Evolutionary conservation across 2,113 vertebrate genomes (phyloP).

Genomic region (Nipponia nippon): DNA sequence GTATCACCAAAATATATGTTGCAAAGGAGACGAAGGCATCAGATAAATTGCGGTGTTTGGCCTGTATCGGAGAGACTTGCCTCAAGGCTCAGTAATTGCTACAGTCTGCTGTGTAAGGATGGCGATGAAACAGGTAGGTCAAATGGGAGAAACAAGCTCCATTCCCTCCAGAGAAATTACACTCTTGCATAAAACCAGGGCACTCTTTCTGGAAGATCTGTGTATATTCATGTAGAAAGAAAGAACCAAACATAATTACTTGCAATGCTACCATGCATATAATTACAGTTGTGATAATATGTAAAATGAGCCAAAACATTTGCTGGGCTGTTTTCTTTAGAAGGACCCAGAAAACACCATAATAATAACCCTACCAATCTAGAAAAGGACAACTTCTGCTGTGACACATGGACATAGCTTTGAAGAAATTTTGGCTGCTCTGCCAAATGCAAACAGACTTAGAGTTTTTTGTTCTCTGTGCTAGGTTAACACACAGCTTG

Average conservation of each 20-base stretch:
- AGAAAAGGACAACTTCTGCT: background rate
- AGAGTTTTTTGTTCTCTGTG: background rate
- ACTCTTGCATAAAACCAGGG: constrained; percentile 63
- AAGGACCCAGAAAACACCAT: background rate
- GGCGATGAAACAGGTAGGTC: constrained; percentile 36
- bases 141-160: background rate
- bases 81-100: constrained; percentile 33
- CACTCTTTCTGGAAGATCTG: constrained; percentile 37
- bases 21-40: background rate
- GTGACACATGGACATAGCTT: background rate
- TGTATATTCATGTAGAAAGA: constrained; percentile 23
- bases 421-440: background rate
- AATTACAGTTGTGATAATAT: constrained; percentile 51
- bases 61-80: background rate
- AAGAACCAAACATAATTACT: constrained; percentile 43
- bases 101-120: background rate
- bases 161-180: constrained; percentile 64
- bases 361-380: background rate
- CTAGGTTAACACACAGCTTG: background rate
- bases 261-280: constrained; percentile 1
- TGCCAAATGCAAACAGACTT: background rate
- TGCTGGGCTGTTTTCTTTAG: constrained; percentile 20
- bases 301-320: constrained; percentile 40
- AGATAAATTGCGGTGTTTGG: background rate
- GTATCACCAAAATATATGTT: constrained; percentile 3